Evolutionary conservation across 2,888 invertebrate genomes (phyloP), one percentile per base, ranked within the genome.

Genomic region (Adineta ricciae): DNA sequence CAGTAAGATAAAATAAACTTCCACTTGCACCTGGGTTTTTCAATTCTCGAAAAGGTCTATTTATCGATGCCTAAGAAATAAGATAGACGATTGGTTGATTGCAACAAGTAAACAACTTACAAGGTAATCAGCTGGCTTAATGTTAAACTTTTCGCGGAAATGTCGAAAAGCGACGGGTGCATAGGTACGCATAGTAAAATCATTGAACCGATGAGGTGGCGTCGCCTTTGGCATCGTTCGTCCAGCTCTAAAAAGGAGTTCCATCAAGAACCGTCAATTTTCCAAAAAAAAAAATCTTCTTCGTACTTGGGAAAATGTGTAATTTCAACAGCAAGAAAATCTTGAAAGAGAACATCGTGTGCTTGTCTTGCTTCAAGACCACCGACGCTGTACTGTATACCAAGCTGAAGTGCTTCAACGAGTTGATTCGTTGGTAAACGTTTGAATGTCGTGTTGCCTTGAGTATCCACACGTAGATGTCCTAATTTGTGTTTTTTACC

Each of bases 161-260:
- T 98, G 98, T 89, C 99, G 94, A 93, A 99, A 99, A 90, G 99
- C 99, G 90, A 99, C 96, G 32, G 99, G 99, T 87, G 99, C 99
- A 92, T 99, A 99, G 87, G 97, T 97, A 92, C 97, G 97, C 92
- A 98, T 99, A 90, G 96, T 94, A 92, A 98, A 99, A 92, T 93
- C 93, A 87, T 96, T 95, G 92, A 94, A 97, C 91, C 96, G 96
- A 92, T 99, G 99, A 84, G 98, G 98, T 32, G 98, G 98, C 46
- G 99, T 99, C 91, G 95, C 94, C 91, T 95, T 96, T 86, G 96
- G 96, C 84, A 56, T 91, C 90, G 86, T 24, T 86, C 90, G 89
- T 27, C 90, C 90, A 87, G 90, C 89, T 84, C 90, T 90, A 88
- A 46, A 46, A 11, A 46, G 11, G 11, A 46, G 11, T 8, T 46